phyloP scores from a whole-genome alignment of 2,113 vertebrate species.

The Brachypteracias leptosomus region DNA sequence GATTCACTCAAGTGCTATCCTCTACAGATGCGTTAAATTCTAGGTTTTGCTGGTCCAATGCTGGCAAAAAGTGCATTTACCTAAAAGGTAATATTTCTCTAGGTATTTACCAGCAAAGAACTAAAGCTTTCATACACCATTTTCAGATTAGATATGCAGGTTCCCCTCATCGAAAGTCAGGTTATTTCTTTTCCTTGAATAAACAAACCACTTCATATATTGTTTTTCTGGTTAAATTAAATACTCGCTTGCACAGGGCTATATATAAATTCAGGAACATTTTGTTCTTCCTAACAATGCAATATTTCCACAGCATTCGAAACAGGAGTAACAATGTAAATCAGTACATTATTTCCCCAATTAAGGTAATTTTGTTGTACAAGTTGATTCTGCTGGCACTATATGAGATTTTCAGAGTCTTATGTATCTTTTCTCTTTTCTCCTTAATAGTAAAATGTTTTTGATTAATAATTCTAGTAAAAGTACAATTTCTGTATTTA shows the following conservation, averaged over 20 bases:
- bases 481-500: neutral
- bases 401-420: neutral
- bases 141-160: neutral
- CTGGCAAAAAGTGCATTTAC: neutral
- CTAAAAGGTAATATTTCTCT: neutral
- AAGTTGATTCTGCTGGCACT: neutral
- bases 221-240: conserved; percentile 14
- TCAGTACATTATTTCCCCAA: conserved; percentile 1
- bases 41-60: neutral
- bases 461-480: neutral
- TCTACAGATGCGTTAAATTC: neutral
- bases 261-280: conserved; percentile 27
- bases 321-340: conserved; percentile 11
- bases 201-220: conserved; percentile 42
- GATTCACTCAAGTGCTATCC: neutral
- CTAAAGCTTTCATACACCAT: neutral
- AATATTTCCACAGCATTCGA: neutral
- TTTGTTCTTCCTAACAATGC: conserved; percentile 11
- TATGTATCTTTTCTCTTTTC: neutral
- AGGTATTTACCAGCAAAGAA: neutral
- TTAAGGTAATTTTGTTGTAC: conserved; percentile 3
- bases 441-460: neutral
- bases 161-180: neutral
- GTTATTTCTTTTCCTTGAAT: neutral
- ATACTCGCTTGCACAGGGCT: conserved; percentile 6